Conservation (phyloP, 1,140 invertebrate genomes). For the Drosophila watanabei region DNA sequence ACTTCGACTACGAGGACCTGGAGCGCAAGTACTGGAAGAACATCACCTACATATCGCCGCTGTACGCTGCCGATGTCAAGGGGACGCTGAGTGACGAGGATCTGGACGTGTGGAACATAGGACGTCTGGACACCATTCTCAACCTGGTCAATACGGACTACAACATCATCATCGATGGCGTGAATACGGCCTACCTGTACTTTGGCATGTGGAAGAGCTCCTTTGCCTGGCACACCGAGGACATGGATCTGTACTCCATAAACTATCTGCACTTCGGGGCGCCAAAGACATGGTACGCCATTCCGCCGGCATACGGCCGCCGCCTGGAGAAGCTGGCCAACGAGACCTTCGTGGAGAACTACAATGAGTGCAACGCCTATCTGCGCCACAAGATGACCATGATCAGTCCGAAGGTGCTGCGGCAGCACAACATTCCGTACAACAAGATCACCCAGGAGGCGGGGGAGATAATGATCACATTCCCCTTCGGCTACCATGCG, state of each 20-base stretch:
- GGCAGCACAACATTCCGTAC: slow-evolving; percentile 97
- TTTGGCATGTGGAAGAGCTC: slow-evolving; percentile 99
- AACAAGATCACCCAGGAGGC: slow-evolving; percentile 98
- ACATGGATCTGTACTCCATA: slow-evolving; percentile 99
- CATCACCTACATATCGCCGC: slow-evolving; percentile 95
- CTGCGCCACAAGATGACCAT: slow-evolving; percentile 99
- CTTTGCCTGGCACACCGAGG: slow-evolving; percentile 99
- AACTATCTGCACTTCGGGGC: slow-evolving; percentile 98
- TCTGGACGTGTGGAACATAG: slow-evolving; percentile 97
- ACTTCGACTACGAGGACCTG: slow-evolving; percentile 96
- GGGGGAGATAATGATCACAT: slow-evolving; percentile 99
- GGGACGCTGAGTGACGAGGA: slow-evolving; percentile 97
- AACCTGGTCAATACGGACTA: slow-evolving; percentile 98
- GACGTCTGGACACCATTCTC: slow-evolving; percentile 95
- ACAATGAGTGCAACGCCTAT: slow-evolving; percentile 96
- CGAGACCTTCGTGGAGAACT: slow-evolving; percentile 95
- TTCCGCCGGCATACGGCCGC: slow-evolving; percentile 97
- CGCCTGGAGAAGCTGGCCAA: slow-evolving; percentile 96
- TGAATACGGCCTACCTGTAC: slow-evolving; percentile 99
- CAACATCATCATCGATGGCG: slow-evolving; percentile 98
- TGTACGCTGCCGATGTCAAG: slow-evolving; percentile 98
- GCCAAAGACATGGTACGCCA: slow-evolving; percentile 98
- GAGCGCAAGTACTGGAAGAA: slow-evolving; percentile 99
- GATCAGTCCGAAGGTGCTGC: slow-evolving; percentile 97
- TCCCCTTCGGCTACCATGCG: slow-evolving; percentile 98